A percentile compares a stretch with the other conserved stretches of the same genome.
phyloP scores from a whole-genome alignment of 1,140 invertebrate genomes.

The Aleiodes sp. region DNA sequence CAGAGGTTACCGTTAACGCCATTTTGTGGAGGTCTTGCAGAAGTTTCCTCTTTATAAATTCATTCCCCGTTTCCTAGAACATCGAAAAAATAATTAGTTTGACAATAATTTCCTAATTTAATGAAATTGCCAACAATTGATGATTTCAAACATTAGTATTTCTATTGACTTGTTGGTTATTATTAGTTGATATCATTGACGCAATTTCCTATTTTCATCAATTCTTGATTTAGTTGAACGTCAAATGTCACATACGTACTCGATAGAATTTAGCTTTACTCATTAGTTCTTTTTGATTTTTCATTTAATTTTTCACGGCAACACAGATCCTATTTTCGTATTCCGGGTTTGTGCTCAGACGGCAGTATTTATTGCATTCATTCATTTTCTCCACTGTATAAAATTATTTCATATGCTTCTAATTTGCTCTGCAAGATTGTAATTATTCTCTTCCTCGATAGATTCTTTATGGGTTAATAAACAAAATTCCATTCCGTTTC shows the following conservation, averaged over 20 bases:
- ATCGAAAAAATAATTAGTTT: not conserved
- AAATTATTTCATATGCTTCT: too few species aligned
- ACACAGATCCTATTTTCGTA: conserved; percentile 48
- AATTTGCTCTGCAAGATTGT: too few species aligned
- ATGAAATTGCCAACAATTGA: not conserved
- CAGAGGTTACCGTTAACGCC: conserved; percentile 51
- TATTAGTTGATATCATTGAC: too few species aligned
- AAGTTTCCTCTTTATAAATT: conserved; percentile 22
- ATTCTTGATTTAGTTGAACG: not conserved
- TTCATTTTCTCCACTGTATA: too few species aligned
- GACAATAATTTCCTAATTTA: not conserved
- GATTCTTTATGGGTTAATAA: too few species aligned
- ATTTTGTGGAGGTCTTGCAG: conserved; percentile 40
- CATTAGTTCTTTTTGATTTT: not conserved
- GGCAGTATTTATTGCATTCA: conserved; percentile 37
- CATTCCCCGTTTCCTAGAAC: conserved; percentile 33
- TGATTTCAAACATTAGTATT: not conserved
- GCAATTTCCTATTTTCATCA: too few species aligned
- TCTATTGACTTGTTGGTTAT: too few species aligned
- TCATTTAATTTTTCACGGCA: too few species aligned
- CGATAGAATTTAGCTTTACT: not conserved
- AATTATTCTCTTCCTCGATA: too few species aligned
- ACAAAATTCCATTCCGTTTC: too few species aligned
- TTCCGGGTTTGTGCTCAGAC: conserved; percentile 56
- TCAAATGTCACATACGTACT: conserved; percentile 1